Conservation (phyloP, 92 coral and sea anemone species). For the Zoanthus gigantus region DNA sequence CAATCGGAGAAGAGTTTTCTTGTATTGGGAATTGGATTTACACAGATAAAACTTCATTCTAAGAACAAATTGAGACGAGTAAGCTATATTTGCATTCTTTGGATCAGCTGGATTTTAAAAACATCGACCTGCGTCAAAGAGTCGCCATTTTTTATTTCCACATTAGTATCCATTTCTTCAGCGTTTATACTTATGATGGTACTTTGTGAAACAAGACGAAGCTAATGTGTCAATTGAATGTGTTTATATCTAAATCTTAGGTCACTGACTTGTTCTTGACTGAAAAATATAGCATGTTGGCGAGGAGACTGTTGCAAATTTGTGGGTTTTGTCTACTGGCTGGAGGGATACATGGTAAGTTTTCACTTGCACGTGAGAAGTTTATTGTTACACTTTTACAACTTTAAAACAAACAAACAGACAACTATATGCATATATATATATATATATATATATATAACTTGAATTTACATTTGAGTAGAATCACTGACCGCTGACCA, state of each 20-base stretch:
- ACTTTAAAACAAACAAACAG: too few relatives aligned
- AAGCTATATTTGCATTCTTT: not conserved
- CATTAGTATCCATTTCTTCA: not conserved
- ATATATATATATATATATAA: too few relatives aligned
- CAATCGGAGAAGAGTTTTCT: not conserved
- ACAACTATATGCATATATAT: too few relatives aligned
- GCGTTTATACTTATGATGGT: not conserved
- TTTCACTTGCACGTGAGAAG: not conserved
- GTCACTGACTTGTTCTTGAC: not conserved
- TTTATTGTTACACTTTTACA: not conserved
- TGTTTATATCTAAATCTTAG: not conserved
- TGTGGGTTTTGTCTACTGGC: constrained; percentile 1
- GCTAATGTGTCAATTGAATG: not conserved
- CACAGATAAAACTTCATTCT: not conserved
- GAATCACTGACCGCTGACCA: too few relatives aligned
- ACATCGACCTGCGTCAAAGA: constrained; percentile 6
- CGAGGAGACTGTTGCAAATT: not conserved
- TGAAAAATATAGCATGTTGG: not conserved
- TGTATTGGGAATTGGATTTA: not conserved
- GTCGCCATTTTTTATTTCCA: not conserved
- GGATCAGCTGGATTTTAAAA: not conserved
- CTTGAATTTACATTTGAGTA: too few relatives aligned
- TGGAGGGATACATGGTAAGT: constrained; percentile 15
- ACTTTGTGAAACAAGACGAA: not conserved
- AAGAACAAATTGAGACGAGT: not conserved